Evolutionary conservation across 2,888 invertebrate species (phyloP), one percentile per base, ranked within the genome.

Genomic region (Aphrophora alni): DNA sequence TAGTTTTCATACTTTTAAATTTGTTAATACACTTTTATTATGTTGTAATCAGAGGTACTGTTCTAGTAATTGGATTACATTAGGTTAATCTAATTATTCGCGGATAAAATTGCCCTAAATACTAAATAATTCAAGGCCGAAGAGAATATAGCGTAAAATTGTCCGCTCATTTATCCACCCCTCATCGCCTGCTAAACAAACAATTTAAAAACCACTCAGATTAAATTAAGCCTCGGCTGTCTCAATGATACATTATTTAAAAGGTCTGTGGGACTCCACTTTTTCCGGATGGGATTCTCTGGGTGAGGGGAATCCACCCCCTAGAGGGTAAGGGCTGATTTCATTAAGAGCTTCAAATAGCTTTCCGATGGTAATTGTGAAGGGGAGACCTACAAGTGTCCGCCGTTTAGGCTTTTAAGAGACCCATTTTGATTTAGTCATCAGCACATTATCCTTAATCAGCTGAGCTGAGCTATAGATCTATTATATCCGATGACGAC

Each of bases 61-160:
- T n/a, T n/a, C 44, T 2, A 21, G 21, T 59, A 21, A 59, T n/a
- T n/a, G 59, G 21, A 59, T 21, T 21, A 59, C 33, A 33, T 8
- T 33, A 59, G 21, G 59, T 5, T 59, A 44, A 17, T 5, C 33
- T 5, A 3, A 44, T 44, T 44, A 44, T 12, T 2, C 44, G 14
- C 12, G 10, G 4, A 21, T 21, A 59, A 59, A 59, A 59, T 59
- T 59, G 59, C 59, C 59, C 59, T 59, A 21, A 59, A 59, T 59
- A 59, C 21, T 59, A 21, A 21, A 59, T 59, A 59, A 59, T 59
- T 59, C 59, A 59, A 59, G 59, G 59, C 59, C 59, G 59, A 7
- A 33, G 86, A 86, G 85, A 86, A 86, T 85, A 85, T 86, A 86
- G 86, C 85, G 86, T 85, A 85, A 87, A 85, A 86, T 87, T 86